These are phyloP conservation scores for Scaptomyza hsui DNA, from an alignment of 1,140 invertebrate species.

Conservation along the genomic window DNA sequence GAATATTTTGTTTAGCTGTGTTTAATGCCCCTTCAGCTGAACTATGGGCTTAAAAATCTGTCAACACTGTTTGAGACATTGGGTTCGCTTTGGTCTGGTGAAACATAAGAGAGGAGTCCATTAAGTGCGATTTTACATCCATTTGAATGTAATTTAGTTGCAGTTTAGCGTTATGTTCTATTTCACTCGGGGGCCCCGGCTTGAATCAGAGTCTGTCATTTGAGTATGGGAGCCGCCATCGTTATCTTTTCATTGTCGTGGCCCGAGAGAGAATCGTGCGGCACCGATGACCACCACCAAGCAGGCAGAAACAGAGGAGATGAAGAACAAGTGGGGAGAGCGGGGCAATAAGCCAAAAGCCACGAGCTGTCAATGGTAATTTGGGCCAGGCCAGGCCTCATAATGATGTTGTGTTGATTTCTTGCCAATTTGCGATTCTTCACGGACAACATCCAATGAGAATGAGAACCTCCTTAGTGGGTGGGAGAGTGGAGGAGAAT, in stretches of 20 bases:
- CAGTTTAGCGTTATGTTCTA: conserved; percentile 78
- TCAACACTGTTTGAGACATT: neutral
- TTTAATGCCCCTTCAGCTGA: neutral
- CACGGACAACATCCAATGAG: conserved; percentile 4
- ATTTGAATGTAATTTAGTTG: conserved; percentile 76
- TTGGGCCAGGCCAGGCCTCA: conserved; percentile 50
- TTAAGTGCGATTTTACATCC: conserved; percentile 75
- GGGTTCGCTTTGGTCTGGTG: conserved; percentile 35
- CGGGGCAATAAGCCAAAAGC: neutral
- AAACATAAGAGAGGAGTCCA: conserved; percentile 67
- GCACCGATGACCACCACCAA: conserved; percentile 56
- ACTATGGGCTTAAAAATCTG: neutral
- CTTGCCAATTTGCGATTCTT: conserved; percentile 66
- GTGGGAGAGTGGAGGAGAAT: neutral
- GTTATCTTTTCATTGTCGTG: conserved; percentile 25
- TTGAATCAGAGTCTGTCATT: conserved; percentile 47
- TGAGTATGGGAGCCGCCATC: conserved; percentile 9
- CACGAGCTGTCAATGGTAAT: conserved; percentile 35
- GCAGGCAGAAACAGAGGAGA: neutral
- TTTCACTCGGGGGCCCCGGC: conserved; percentile 43
- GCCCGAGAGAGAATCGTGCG: conserved; percentile 57
- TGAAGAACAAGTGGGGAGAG: neutral
- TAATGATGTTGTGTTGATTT: conserved; percentile 46
- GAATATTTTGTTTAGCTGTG: too few species aligned
- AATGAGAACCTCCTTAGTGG: conserved; percentile 21